Base-by-base conservation (phyloP, 2,113 vertebrate species). In the Speoplatyrhinus poulsoni region DNA sequence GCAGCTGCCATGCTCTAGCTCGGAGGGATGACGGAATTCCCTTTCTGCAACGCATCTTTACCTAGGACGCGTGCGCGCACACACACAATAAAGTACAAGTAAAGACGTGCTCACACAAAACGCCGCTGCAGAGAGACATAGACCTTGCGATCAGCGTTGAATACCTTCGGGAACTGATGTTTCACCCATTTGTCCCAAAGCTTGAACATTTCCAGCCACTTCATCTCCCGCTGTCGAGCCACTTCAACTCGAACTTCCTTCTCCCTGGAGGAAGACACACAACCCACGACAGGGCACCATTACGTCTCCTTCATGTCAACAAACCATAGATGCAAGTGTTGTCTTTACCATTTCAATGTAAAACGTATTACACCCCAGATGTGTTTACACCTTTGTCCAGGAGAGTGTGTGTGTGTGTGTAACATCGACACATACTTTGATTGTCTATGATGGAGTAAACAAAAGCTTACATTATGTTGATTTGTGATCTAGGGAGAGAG, bases 141-240 rank as follows among this genome's bases (percentile, higher is more conserved):
- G 32, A 8, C 8, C 17, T 19, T 11, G 26, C 12, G 56, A 58
- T 12, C 36, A 41, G 36, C 7, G 6, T 11, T 0, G 1, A 15
- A 5, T 87, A 97, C 96, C 95, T 97, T 97, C 73, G 94, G 94
- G 82, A 96, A 97, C 67, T 94, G 93, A 60, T 95, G 92, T 32
- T 91, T 91, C 49, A 96, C 61, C 96, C 96, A 97, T 67, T 97
- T 97, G 86, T 97, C 95, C 96, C 96, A 97, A 82, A 93, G 86
- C 77, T 63, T 82, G 87, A 97, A 95, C 96, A 97, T 97, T 17
- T 97, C 95, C 49, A 97, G 81, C 96, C 96, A 97, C 66, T 97
- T 97, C 80, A 95, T 90, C 82, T 97, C 96, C 73, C 96, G 89
- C 91, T 96, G 95, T 6, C 96, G 83, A 41, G 94, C 91, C 73